Evolutionary conservation across 1,140 invertebrate genomes (phyloP).

Genomic region (Hypsibius dujardini): DNA sequence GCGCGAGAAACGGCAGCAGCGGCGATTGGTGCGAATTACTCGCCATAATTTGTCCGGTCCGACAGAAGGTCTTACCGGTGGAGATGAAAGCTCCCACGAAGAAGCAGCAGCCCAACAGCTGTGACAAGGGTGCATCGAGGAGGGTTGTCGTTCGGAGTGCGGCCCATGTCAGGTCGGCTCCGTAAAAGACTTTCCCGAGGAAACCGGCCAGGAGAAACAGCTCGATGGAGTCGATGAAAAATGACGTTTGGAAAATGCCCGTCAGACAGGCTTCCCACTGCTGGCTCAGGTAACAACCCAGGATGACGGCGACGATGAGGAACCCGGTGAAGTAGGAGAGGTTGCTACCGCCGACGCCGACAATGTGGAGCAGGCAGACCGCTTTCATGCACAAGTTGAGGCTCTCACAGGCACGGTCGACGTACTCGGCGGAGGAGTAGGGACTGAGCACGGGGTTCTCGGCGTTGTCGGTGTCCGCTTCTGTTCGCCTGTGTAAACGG

Average conservation of each 20-base stretch:
- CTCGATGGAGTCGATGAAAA: too few relatives aligned
- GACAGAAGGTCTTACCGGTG: not conserved
- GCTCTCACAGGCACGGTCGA: not conserved
- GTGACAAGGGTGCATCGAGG: not conserved
- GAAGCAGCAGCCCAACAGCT: not conserved
- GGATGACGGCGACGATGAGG: not conserved
- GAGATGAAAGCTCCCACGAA: not conserved
- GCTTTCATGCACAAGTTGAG: not conserved
- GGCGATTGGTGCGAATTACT: not conserved
- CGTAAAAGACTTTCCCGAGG: too few relatives aligned
- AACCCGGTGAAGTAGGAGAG: not conserved
- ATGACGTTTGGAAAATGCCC: not conserved
- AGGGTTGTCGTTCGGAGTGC: too few relatives aligned
- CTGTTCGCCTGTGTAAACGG: too few relatives aligned
- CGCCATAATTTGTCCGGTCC: not conserved
- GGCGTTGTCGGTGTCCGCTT: too few relatives aligned
- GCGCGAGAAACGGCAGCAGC: not conserved
- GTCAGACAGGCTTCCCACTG: not conserved
- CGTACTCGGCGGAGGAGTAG: not conserved
- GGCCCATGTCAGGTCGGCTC: too few relatives aligned
- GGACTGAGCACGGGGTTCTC: not conserved
- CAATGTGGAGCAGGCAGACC: not conserved
- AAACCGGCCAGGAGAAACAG: too few relatives aligned
- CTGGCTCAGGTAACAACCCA: not conserved
- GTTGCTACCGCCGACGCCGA: slow-evolving; percentile 1